phyloP scores from a whole-genome alignment of 2,888 invertebrate species.

The Acrobasis suavella region DNA sequence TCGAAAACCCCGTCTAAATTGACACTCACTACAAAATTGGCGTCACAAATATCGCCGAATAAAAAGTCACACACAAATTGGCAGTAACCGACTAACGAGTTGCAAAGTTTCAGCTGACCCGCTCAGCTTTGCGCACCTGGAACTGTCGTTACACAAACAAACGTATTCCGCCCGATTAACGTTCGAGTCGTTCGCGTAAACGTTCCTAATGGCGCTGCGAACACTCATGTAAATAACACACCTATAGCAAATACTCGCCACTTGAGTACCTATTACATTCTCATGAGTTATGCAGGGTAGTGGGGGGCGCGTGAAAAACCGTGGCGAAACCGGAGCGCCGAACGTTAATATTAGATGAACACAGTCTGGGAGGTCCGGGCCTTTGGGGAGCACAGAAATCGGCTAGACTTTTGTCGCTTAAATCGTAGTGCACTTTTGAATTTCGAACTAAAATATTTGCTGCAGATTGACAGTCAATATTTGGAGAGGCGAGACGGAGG shows the following conservation, averaged over 20 bases:
- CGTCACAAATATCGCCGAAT: conserved; percentile 4
- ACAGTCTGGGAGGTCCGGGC: conserved; percentile 56
- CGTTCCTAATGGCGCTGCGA: conserved; percentile 54
- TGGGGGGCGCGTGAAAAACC: conserved; percentile 72
- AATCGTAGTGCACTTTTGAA: conserved; percentile 66
- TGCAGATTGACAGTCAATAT: conserved; percentile 60
- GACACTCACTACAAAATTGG: neutral
- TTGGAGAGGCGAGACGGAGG: conserved; percentile 43
- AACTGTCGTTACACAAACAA: conserved; percentile 30
- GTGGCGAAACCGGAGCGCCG: conserved; percentile 53
- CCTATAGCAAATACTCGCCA: conserved; percentile 60
- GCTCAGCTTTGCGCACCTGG: conserved; percentile 18
- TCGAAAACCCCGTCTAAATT: neutral
- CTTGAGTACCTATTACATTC: conserved; percentile 72
- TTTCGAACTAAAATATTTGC: conserved; percentile 63
- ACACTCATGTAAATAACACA: conserved; percentile 65
- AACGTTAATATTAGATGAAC: conserved; percentile 75
- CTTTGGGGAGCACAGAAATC: conserved; percentile 53
- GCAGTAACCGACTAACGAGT: conserved; percentile 20
- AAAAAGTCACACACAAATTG: conserved; percentile 18
- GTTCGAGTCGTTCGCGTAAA: conserved; percentile 35
- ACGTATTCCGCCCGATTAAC: conserved; percentile 30
- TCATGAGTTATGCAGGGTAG: conserved; percentile 75
- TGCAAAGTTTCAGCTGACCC: conserved; percentile 11
- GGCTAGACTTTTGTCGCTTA: conserved; percentile 64